phyloP scores from a whole-genome alignment of 2,113 vertebrate species.

The Passer montanus region DNA sequence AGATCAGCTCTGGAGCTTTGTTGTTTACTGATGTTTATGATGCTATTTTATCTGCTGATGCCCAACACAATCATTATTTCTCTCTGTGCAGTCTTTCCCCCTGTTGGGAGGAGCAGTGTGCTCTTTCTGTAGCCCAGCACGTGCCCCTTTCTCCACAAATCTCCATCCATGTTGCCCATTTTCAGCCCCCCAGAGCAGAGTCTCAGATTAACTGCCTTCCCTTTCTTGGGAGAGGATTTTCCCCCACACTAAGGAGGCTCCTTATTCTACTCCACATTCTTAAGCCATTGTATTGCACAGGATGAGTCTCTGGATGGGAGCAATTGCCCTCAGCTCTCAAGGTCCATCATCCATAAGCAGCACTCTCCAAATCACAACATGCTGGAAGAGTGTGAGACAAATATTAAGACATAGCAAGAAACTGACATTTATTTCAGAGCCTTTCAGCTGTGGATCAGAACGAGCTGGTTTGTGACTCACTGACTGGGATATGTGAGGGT shows the following conservation, averaged over 20 bases:
- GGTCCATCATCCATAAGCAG: background rate
- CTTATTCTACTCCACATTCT: background rate
- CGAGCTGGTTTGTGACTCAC: background rate
- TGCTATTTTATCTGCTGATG: conserved; percentile 59
- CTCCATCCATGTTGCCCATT: conserved; percentile 42
- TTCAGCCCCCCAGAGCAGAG: conserved; percentile 53
- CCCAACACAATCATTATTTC: conserved; percentile 55
- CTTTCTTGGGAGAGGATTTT: conserved; percentile 16
- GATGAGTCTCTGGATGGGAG: background rate
- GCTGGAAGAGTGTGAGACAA: background rate
- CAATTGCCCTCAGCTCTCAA: background rate
- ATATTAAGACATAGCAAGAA: background rate
- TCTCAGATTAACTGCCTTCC: conserved; percentile 33
- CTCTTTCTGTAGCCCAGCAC: conserved; percentile 55
- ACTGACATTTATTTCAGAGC: background rate
- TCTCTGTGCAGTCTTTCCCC: conserved; percentile 6
- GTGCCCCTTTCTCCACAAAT: conserved; percentile 60
- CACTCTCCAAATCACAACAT: background rate
- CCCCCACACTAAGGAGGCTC: background rate
- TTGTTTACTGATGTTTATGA: conserved; percentile 58
- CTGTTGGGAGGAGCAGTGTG: conserved; percentile 5
- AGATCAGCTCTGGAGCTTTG: conserved; percentile 7
- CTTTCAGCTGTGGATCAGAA: background rate
- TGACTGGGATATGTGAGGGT: background rate
- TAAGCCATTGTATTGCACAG: background rate